A percentile compares a stretch with the other conserved stretches of the same genome.
Evolutionary conservation across 2,888 invertebrate species (phyloP).

Genomic region (Brachypterus glaber): DNA sequence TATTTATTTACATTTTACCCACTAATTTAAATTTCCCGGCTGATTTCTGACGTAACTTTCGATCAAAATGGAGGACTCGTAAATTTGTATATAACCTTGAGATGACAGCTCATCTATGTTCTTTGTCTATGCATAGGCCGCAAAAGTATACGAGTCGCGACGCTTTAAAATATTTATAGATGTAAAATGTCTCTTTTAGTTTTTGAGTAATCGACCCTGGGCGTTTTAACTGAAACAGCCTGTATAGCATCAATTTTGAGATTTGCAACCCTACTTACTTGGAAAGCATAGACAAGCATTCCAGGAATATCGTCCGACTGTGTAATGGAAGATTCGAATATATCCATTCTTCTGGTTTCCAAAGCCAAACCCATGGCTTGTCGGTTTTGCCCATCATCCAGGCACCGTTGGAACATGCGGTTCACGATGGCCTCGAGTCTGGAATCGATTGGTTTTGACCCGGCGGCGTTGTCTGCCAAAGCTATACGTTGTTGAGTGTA

Average conservation of each 20-base stretch:
- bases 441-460: conserved; percentile 63
- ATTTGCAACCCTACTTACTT: conserved; percentile 49
- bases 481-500: conserved; percentile 83
- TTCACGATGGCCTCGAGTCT: conserved; percentile 89
- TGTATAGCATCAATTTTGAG: conserved; percentile 4
- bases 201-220: no score
- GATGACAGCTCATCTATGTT: no score
- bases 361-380: conserved; percentile 94
- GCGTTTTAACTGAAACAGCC: no score
- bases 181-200: no score
- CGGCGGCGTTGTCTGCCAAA: conserved; percentile 57
- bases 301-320: conserved; percentile 82
- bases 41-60: no score
- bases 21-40: no score
- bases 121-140: no score
- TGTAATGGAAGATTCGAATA: conserved; percentile 86
- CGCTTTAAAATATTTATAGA: no score
- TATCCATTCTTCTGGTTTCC: conserved; percentile 94
- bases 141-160: no score
- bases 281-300: conserved; percentile 92
- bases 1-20: no score
- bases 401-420: conserved; percentile 92
- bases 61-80: no score
- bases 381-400: conserved; percentile 88
- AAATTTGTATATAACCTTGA: no score